phyloP scores from a whole-genome alignment of 2,888 invertebrate genomes.

The Ectropis crepuscularia region DNA sequence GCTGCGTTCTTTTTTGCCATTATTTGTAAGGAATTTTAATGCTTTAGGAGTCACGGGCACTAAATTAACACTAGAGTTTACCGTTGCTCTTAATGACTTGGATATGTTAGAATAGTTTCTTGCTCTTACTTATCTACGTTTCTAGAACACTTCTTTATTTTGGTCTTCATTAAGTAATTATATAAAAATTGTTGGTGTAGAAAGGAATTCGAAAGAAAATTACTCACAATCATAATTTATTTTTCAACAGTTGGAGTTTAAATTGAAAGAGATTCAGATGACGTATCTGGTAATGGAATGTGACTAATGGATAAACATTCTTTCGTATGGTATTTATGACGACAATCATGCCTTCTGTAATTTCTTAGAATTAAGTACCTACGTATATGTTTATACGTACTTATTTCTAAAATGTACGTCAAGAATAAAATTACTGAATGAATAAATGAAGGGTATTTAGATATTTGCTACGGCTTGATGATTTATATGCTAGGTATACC shows the following conservation, averaged over 20 bases:
- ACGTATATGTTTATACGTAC: too few species aligned
- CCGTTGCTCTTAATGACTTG: constrained; percentile 27
- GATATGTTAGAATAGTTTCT: constrained; percentile 13
- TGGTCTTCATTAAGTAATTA: background rate
- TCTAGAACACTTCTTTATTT: background rate
- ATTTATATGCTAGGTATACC: too few species aligned
- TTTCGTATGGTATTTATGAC: constrained; percentile 16
- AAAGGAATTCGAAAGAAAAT: too few species aligned
- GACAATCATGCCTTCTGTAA: constrained; percentile 8
- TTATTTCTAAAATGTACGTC: too few species aligned
- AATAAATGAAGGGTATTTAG: too few species aligned
- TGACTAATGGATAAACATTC: constrained; percentile 22
- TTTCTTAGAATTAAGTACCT: background rate
- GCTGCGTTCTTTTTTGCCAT: constrained; percentile 34
- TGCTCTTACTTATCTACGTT: background rate
- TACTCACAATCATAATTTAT: background rate
- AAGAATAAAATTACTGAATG: too few species aligned
- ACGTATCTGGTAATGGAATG: constrained; percentile 17
- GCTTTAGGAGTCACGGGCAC: constrained; percentile 16
- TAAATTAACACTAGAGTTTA: constrained; percentile 26
- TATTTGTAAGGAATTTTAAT: constrained; percentile 40
- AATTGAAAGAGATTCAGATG: constrained; percentile 15
- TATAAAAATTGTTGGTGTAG: background rate
- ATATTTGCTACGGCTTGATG: too few species aligned
- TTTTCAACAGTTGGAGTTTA: background rate